These are phyloP conservation scores for Borostomias antarcticus DNA, from an alignment of 2,797 vertebrate species.

Conservation along the genomic window DNA sequence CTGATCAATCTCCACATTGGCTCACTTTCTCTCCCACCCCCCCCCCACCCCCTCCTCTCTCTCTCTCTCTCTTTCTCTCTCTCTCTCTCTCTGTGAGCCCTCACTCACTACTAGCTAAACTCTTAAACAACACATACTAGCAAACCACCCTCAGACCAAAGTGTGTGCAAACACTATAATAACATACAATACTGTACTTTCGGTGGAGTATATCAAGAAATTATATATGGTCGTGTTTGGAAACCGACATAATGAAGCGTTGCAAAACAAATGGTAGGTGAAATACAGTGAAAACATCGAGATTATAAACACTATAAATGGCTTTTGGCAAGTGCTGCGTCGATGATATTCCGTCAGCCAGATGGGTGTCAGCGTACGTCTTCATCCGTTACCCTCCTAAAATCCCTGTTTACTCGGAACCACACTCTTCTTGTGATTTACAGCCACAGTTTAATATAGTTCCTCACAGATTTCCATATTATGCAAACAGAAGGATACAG, in stretches of 20 bases:
- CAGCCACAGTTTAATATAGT: slow-evolving; percentile 38
- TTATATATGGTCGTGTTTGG: too few relatives aligned
- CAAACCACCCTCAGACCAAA: slow-evolving; percentile 40
- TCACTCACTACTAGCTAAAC: slow-evolving; percentile 30
- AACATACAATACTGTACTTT: too few relatives aligned
- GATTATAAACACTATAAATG: not conserved
- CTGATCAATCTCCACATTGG: slow-evolving; percentile 72
- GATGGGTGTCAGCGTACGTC: slow-evolving; percentile 21
- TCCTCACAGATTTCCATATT: slow-evolving; percentile 56
- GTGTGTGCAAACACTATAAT: too few relatives aligned
- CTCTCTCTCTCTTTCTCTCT: not conserved
- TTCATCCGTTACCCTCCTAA: slow-evolving; percentile 1
- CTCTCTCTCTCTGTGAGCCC: too few relatives aligned
- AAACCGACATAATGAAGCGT: too few relatives aligned
- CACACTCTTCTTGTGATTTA: slow-evolving; percentile 28
- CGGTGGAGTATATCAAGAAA: too few relatives aligned
- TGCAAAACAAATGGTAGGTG: not conserved
- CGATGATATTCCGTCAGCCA: slow-evolving; percentile 15
- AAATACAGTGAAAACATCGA: too few relatives aligned
- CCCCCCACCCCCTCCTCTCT: too few relatives aligned
- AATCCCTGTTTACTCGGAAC: not conserved
- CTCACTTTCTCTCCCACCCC: slow-evolving; percentile 45
- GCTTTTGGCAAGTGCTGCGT: not conserved
- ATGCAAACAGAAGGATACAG: slow-evolving; percentile 56
- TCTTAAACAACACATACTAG: slow-evolving; percentile 56